A percentile compares a stretch with the other conserved stretches of the same genome.
These are phyloP conservation scores for Erannis defoliaria DNA, from an alignment of 2,888 invertebrate genomes.

Conservation along the genomic window DNA sequence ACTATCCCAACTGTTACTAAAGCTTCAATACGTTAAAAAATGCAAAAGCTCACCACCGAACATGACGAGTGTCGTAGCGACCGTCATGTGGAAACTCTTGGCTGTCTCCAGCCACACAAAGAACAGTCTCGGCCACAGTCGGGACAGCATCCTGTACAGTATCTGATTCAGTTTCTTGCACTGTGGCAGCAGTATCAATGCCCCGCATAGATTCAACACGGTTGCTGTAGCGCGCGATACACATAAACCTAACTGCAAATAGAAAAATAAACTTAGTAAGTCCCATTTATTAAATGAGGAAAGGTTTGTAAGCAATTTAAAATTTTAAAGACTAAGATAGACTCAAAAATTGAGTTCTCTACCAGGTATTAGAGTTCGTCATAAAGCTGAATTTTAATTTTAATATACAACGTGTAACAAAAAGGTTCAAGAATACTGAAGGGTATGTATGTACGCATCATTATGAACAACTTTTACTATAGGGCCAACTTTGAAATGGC, in stretches of 20 bases:
- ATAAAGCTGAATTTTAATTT: background rate
- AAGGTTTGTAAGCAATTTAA: too few species aligned
- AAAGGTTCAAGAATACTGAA: too few species aligned
- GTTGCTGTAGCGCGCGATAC: slow-evolving; percentile 85
- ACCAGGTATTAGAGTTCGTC: background rate
- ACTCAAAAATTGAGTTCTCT: too few species aligned
- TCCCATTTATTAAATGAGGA: too few species aligned
- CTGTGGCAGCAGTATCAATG: slow-evolving; percentile 77
- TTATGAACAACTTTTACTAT: too few species aligned
- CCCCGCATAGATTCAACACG: slow-evolving; percentile 77
- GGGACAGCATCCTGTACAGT: slow-evolving; percentile 68
- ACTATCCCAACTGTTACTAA: background rate
- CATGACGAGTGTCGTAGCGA: slow-evolving; percentile 78
- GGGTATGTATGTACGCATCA: too few species aligned
- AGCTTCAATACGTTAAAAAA: background rate
- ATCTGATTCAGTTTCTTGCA: slow-evolving; percentile 83
- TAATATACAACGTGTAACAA: too few species aligned
- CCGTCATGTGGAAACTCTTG: slow-evolving; percentile 84
- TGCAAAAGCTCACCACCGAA: slow-evolving; percentile 77
- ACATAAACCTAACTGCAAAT: slow-evolving; percentile 83
- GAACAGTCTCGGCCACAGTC: slow-evolving; percentile 72
- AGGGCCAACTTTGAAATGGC: too few species aligned
- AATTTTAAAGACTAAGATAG: too few species aligned
- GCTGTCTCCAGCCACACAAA: slow-evolving; percentile 82
- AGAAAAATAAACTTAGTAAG: too few species aligned